These are phyloP conservation scores for Rhinoptilus africanus DNA, from an alignment of 2,113 vertebrate species.

Conservation along the genomic window DNA sequence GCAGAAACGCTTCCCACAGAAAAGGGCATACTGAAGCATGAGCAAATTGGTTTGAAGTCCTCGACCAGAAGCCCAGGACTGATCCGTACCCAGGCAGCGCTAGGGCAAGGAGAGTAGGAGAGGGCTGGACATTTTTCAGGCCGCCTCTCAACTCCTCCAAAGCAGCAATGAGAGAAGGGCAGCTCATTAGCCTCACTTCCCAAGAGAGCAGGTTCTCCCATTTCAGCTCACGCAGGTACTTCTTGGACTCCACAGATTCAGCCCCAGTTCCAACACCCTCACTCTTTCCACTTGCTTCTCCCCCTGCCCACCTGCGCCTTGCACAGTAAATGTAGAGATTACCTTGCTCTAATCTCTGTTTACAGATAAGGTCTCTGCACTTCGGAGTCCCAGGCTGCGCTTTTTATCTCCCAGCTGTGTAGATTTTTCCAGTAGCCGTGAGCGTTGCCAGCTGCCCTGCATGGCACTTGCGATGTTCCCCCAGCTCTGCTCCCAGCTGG, in stretches of 20 bases:
- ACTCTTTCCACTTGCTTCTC: background rate
- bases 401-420: background rate
- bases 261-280: background rate
- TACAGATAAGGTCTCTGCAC: background rate
- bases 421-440: background rate
- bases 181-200: background rate
- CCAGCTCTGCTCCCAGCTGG: background rate
- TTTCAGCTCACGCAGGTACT: background rate
- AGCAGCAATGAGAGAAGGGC: background rate
- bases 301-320: background rate
- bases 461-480: background rate
- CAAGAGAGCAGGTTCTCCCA: background rate
- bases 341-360: background rate
- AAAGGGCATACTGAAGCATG: too few species aligned
- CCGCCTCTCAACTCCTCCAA: background rate
- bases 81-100: background rate
- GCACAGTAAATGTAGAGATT: background rate
- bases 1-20: background rate
- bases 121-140: background rate
- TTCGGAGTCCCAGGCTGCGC: background rate
- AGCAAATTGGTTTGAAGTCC: background rate
- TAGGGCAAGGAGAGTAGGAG: too few species aligned
- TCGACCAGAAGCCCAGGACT: background rate
- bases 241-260: background rate
- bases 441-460: background rate